phyloP scores from a whole-genome alignment of 2,888 invertebrate genomes.

The Epinotia brunnichana region DNA sequence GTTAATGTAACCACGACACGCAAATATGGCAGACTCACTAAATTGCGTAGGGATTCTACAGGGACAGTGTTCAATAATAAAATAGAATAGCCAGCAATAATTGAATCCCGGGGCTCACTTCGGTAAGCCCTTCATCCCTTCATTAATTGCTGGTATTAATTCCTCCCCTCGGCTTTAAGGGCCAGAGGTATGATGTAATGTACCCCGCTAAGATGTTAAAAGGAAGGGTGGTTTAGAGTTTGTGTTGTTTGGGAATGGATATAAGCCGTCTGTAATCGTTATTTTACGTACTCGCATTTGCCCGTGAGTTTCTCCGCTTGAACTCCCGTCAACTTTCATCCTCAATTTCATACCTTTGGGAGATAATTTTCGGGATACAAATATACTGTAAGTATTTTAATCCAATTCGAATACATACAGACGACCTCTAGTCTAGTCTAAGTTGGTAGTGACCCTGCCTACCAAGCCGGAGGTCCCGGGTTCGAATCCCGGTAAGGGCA shows the following conservation, averaged over 20 bases:
- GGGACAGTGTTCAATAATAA: constrained; percentile 29
- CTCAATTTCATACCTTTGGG: too few relatives aligned
- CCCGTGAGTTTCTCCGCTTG: too few relatives aligned
- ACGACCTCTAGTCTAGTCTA: too few relatives aligned
- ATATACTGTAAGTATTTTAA: too few relatives aligned
- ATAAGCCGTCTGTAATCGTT: background rate
- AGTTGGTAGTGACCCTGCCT: too few relatives aligned
- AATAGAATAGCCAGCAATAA: constrained; percentile 65
- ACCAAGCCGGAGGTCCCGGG: too few relatives aligned
- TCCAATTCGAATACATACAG: too few relatives aligned
- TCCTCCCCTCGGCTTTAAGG: constrained; percentile 57
- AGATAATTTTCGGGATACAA: too few relatives aligned
- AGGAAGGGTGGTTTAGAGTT: background rate
- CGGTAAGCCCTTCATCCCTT: constrained; percentile 60
- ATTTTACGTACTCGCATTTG: background rate
- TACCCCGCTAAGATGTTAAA: constrained; percentile 3
- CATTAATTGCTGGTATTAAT: constrained; percentile 79
- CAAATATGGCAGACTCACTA: constrained; percentile 1
- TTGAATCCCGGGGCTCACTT: constrained; percentile 67
- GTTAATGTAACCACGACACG: background rate
- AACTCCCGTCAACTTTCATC: too few relatives aligned
- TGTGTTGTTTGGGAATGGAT: background rate
- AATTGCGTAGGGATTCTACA: constrained; percentile 6
- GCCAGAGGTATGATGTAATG: constrained; percentile 23
- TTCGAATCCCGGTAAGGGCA: too few relatives aligned